Base-by-base conservation (phyloP, 92 coral and sea anemone species). In the Desmophyllum pertusum region DNA sequence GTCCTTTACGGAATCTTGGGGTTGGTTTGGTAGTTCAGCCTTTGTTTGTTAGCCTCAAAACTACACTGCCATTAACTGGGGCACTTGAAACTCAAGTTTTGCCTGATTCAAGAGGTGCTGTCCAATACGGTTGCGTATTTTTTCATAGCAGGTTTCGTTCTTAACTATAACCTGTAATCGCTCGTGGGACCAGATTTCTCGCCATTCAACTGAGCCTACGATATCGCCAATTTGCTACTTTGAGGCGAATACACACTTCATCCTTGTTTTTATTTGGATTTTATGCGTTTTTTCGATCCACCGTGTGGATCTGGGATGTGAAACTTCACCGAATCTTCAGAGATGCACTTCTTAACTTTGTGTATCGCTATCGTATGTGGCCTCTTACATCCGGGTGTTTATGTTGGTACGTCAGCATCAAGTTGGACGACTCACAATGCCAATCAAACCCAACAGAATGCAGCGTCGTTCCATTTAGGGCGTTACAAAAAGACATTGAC, bases 221-320 rank as follows among this genome's bases (percentile, higher is more conserved):
- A 40, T 71, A 71, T 27, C 76, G 53, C 21, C 76, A 71, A 40
- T n/a, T 33, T 46, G 76, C 55, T 8, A 71, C 51, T 13, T 41
- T 41, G 9, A 40, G 36, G 21, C 41, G 29, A 43, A 41, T n/a
- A n/a, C 36, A n/a, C 23, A 25, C 55, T n/a, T 13, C 8, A 36
- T 71, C 3, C 52, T 41, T 14, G 76, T 1, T 5, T 41, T 71
- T 41, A 71, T 71, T 25, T 71, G 55, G 76, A 7, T n/a, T 42
- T 71, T 71, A 42, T 71, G 76, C 10, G 18, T 40, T 4, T 13
- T 40, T 41, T 23, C 41, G n/a, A n/a, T 71, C 76, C 17, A n/a
- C 52, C 6, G 76, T 71, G 36, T 71, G 53, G 76, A 42, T 71
- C 39, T 71, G 76, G 76, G 10, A 71, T 71, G 36, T 70, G 14